Evolutionary conservation across 2,797 vertebrate species (phyloP).

Genomic region (Poecilia gillii): DNA sequence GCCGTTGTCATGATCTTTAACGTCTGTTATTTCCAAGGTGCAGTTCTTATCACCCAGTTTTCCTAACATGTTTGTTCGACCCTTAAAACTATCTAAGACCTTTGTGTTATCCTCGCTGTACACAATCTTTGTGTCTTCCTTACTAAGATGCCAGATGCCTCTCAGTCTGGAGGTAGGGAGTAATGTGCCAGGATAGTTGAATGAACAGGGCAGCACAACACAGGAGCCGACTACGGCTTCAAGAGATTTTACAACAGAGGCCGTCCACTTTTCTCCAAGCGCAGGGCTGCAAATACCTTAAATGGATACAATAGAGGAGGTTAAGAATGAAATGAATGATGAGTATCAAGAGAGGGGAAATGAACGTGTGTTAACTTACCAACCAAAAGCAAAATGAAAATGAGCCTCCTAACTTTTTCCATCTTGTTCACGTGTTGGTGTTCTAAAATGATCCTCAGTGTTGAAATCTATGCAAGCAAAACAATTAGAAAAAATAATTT

Average conservation of each 20-base stretch:
- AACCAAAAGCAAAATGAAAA: constrained; percentile 34
- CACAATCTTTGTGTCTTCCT: no score
- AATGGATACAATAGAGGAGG: neutral
- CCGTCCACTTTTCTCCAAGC: constrained; percentile 52
- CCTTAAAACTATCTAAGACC: constrained; percentile 47
- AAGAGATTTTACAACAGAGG: constrained; percentile 13
- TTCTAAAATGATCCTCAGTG: neutral
- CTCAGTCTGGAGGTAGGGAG: constrained; percentile 41
- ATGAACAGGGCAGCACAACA: constrained; percentile 76
- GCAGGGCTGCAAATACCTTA: constrained; percentile 34
- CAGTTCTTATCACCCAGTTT: constrained; percentile 56
- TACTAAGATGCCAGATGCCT: constrained; percentile 57
- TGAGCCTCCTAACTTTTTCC: constrained; percentile 10
- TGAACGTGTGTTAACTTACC: constrained; percentile 36
- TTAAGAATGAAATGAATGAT: neutral
- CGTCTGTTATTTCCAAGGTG: constrained; percentile 51
- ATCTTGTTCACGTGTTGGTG: constrained; percentile 16
- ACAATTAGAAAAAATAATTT: neutral
- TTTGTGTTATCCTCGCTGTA: no score
- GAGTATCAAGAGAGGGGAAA: neutral
- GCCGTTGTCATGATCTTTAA: constrained; percentile 61
- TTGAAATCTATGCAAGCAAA: neutral
- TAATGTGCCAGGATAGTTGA: constrained; percentile 38
- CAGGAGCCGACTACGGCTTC: constrained; percentile 62
- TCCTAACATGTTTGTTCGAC: constrained; percentile 60